Percentiles rank a stretch among this genome's conserved stretches.
Evolutionary conservation across 2,888 invertebrate genomes (phyloP).

Genomic region (Gryllus longicercus): DNA sequence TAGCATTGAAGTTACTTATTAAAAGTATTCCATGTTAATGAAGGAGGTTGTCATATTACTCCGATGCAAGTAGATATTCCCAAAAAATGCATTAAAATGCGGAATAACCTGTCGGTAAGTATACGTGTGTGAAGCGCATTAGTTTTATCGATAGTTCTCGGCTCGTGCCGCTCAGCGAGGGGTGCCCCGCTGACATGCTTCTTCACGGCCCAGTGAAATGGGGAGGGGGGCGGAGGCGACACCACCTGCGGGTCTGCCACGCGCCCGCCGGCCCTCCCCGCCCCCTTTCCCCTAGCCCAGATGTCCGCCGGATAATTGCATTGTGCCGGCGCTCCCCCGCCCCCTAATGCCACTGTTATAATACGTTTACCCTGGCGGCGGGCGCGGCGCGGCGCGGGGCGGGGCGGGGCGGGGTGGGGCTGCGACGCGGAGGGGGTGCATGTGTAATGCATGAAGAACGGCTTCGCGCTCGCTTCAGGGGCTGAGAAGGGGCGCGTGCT

Average conservation of each 20-base stretch:
- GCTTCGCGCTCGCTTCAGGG: not conserved
- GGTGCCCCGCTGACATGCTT: not conserved
- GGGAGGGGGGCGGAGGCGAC: not conserved
- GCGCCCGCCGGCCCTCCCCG: not conserved
- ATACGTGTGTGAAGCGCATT: no score
- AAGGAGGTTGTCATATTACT: no score
- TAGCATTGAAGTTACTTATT: no score
- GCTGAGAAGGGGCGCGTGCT: not conserved
- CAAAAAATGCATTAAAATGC: no score
- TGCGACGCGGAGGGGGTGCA: not conserved
- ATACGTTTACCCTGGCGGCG: conserved; percentile 17
- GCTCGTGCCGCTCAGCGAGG: not conserved
- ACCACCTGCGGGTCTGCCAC: not conserved
- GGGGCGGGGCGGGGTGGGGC: not conserved
- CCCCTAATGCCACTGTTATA: conserved; percentile 6
- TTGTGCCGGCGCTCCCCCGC: not conserved
- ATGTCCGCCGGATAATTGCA: conserved; percentile 17
- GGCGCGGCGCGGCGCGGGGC: not conserved
- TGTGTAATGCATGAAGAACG: not conserved
- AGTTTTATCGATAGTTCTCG: no score
- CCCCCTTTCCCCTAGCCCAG: not conserved
- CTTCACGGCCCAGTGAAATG: not conserved
- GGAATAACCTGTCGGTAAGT: no score
- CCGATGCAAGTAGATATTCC: no score
- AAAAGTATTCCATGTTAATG: no score